Evolutionary conservation across 2,113 vertebrate species (phyloP).

Genomic region (Tupaia chinensis): DNA sequence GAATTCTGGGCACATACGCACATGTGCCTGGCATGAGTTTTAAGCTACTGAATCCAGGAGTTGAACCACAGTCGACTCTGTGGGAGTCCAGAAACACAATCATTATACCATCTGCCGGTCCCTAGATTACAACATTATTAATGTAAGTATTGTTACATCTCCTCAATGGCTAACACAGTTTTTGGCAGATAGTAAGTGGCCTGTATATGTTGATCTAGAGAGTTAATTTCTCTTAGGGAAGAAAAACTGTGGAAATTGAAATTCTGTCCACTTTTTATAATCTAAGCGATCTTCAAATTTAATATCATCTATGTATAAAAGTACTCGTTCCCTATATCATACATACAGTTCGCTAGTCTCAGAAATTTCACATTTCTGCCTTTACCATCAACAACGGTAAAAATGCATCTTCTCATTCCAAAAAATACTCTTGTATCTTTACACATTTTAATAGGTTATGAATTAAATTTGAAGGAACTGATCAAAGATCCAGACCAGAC

Average conservation of each 20-base stretch:
- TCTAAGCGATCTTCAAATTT: neutral
- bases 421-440: neutral
- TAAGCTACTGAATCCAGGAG: too few species aligned
- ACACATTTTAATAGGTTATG: neutral
- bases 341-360: neutral
- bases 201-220: neutral
- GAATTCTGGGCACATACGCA: too few species aligned
- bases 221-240: neutral
- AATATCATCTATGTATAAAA: neutral
- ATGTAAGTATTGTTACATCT: neutral
- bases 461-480: neutral
- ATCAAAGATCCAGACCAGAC: neutral
- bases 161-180: neutral
- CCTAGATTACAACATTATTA: conserved; percentile 10
- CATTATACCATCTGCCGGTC: too few species aligned
- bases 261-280: neutral
- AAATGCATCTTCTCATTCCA: neutral
- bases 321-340: neutral
- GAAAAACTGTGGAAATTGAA: neutral
- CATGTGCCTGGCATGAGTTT: too few species aligned
- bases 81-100: too few species aligned
- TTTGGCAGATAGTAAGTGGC: neutral
- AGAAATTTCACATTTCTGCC: neutral
- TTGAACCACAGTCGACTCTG: too few species aligned
- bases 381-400: conserved; percentile 12